Evolutionary conservation across 1,140 invertebrate species (phyloP), one percentile per base, ranked within the genome.

Genomic region (Drosophila truncata): DNA sequence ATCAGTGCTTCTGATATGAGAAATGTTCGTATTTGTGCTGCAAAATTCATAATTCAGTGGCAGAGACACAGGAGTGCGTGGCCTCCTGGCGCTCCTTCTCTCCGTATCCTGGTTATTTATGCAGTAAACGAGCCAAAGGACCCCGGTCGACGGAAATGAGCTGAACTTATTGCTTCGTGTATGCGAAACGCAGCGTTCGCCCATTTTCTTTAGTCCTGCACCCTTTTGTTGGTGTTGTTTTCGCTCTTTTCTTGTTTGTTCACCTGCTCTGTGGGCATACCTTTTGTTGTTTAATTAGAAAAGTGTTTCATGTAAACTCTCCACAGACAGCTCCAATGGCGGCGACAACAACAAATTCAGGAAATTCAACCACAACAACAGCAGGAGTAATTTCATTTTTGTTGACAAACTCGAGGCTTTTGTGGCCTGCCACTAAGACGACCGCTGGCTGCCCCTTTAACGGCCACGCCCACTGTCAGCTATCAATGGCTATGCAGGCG

Each of bases 251-350:
- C 18, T 33, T 33, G 49, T 20, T 35, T 20, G 46, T 14, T 39
- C 16, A 61, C 62, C 62, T 41, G 61, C 37, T 41, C 37, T 25
- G 23, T 55, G 20, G 29, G 59, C 58, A 64, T 63, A 81, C 80
- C 86, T 80, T 80, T 84, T 74, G 84, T 79, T 90, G 74, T 71
- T 88, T 88, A 88, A 84, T 88, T 90, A 90, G 85, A 78, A 84
- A 80, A 84, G 84, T 81, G 61, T 80, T 81, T 81, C 70, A 50
- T 73, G 65, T 66, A 44, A 70, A 74, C 52, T 69, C 63, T 69
- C 50, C 50, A 47, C 47, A 71, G 73, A 75, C 69, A 80, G 82
- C 49, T 60, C 47, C 49, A 61, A 80, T 80, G 52, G 47, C 41
- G 49, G 20, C 57, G 52, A 20, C 59, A 41, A 23, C 33, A 63